Base-by-base conservation (phyloP, 2,888 invertebrate genomes). In the Alentia gelatinosa region DNA sequence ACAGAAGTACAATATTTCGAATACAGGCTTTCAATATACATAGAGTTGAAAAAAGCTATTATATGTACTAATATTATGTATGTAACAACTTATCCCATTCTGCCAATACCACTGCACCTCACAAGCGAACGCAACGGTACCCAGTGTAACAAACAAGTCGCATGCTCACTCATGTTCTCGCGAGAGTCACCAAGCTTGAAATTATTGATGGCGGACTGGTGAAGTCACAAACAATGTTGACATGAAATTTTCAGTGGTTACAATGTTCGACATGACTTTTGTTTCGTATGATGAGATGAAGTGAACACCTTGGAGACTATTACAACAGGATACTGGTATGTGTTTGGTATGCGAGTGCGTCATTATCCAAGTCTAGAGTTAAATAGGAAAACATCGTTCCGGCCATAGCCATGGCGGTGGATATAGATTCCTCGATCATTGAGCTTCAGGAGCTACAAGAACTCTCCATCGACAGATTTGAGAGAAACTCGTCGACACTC, bases 381-480 rank as follows among this genome's bases (percentile, higher is more conserved):
- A 7, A 75, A 30, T 33, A 30, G 5, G 33, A 35, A 9, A 35
- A 30, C 9, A 7, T n/a, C 12, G 35, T 35, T 33, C n/a, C 7
- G 26, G 26, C n/a, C 15, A 68, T 33, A 39, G 30, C 42, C 84
- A 84, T 89, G 89, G 89, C 90, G 12, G n/a, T 90, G 90, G 84
- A 90, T 90, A 26, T 56, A 33, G 84, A 83, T 84, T 56, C 90
- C 30, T 26, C 37, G n/a, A 23, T 90, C 37, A 33, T 56, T n/a
- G 90, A 89, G 19, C n/a, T n/a, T n/a, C n/a, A n/a, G n/a, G 89
- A 90, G 26, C 35, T 90, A 23, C 79, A 90, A 42, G 90, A 90
- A 74, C 83, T 90, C 84, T 47, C 90, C 39, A 79, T 90, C 19
- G 90, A 90, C 35, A 83, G 90, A 56, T 90, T 90, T 15, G 90